These are phyloP conservation scores for Scytalopus superciliaris DNA, from an alignment of 2,113 vertebrate genomes.

Conservation along the genomic window DNA sequence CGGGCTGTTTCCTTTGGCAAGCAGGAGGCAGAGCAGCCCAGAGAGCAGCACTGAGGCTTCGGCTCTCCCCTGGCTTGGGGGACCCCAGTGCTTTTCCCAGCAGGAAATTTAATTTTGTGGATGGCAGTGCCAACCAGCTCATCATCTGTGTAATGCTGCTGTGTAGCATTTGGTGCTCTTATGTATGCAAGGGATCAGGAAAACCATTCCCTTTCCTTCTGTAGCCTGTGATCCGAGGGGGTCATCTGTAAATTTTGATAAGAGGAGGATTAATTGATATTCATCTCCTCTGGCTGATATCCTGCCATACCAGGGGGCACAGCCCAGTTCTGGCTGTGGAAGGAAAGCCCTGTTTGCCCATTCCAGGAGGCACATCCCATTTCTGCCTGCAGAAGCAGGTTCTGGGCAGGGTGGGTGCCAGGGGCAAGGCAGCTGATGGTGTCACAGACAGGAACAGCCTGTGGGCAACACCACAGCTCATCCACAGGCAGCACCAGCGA, in stretches of 20 bases:
- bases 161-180: rapidly evolving
- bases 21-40: rapidly evolving
- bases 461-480: not conserved
- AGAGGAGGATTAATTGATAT: not conserved
- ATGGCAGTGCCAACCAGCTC: rapidly evolving
- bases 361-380: not conserved
- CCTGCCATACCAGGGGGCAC: no score
- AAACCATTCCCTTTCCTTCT: not conserved
- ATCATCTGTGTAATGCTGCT: rapidly evolving
- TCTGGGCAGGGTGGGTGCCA: rapidly evolving
- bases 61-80: rapidly evolving
- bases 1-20: not conserved
- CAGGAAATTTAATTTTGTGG: not conserved
- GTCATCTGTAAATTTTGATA: not conserved
- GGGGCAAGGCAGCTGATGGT: not conserved
- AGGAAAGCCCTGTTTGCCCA: no score
- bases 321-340: no score
- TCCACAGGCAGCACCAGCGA: not conserved
- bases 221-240: not conserved
- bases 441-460: not conserved
- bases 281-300: not conserved
- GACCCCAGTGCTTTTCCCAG: not conserved
- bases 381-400: not conserved
- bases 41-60: rapidly evolving
- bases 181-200: rapidly evolving